Conservation (phyloP, 1,140 invertebrate genomes). For the Aricia agestis region DNA sequence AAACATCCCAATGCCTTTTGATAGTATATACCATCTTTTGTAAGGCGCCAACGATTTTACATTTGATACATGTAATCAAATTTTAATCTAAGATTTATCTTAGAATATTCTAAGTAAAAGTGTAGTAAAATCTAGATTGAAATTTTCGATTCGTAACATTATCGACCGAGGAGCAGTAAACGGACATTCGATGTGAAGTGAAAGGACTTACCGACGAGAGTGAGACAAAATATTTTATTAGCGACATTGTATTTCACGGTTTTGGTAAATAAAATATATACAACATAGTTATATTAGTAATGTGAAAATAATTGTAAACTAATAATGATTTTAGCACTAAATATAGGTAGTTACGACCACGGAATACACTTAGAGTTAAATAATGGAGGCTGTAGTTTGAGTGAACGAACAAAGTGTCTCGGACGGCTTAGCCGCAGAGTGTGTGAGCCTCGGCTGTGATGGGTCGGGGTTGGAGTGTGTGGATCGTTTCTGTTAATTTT, state of each 20-base stretch:
- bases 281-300: slow-evolving; percentile 33
- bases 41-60: background rate
- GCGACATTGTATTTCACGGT: slow-evolving; percentile 34
- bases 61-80: background rate
- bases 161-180: background rate
- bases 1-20: background rate
- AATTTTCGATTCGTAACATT: slow-evolving; percentile 10
- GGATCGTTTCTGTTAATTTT: slow-evolving; percentile 11
- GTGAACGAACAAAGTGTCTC: slow-evolving; percentile 21
- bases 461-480: background rate
- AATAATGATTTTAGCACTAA: slow-evolving; percentile 39
- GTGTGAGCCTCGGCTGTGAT: slow-evolving; percentile 26
- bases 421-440: slow-evolving; percentile 31
- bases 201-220: background rate
- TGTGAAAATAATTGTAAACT: slow-evolving; percentile 39
- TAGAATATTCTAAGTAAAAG: background rate
- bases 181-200: slow-evolving; percentile 9
- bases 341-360: slow-evolving; percentile 35
- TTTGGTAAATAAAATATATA: slow-evolving; percentile 48
- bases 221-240: slow-evolving; percentile 34
- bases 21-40: background rate
- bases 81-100: slow-evolving; percentile 1
- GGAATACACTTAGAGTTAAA: slow-evolving; percentile 29
- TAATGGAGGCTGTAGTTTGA: slow-evolving; percentile 41
- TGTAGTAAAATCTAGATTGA: background rate